Conservation (phyloP, 2,888 invertebrate genomes). For the Drosophila monieri region DNA sequence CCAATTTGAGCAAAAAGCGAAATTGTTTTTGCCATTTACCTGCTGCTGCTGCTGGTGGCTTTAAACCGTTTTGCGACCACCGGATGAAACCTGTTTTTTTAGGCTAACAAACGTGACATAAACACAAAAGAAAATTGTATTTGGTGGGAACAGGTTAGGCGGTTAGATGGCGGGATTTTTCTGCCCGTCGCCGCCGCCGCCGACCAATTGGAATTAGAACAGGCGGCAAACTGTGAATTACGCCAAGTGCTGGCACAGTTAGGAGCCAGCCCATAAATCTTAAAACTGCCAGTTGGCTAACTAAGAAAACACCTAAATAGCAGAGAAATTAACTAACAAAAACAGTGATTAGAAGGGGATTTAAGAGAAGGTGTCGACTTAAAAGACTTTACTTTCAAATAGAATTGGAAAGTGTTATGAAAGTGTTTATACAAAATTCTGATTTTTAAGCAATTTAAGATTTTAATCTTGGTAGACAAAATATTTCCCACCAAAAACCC, state of each 20-base stretch:
- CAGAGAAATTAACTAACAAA: not conserved
- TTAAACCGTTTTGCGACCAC: conserved; percentile 25
- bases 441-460: not conserved
- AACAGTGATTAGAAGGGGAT: not conserved
- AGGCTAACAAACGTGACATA: conserved; percentile 68
- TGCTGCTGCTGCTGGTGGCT: not conserved
- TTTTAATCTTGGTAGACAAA: not conserved
- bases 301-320: conserved; percentile 7
- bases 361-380: not conserved
- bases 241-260: conserved; percentile 50
- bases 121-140: conserved; percentile 64
- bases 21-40: conserved; percentile 60
- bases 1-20: conserved; percentile 62
- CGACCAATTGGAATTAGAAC: conserved; percentile 71
- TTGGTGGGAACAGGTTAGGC: conserved; percentile 71
- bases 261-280: conserved; percentile 38
- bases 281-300: conserved; percentile 25
- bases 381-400: not conserved
- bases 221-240: conserved; percentile 67
- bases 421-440: not conserved
- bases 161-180: conserved; percentile 25
- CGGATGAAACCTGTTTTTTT: conserved; percentile 60
- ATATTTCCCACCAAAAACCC: not conserved
- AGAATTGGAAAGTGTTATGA: not conserved
- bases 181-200: conserved; percentile 7